A percentile compares a stretch with the other conserved stretches of the same genome.
Conservation (phyloP, 2,797 vertebrate species). For the Dryobates pubescens region DNA sequence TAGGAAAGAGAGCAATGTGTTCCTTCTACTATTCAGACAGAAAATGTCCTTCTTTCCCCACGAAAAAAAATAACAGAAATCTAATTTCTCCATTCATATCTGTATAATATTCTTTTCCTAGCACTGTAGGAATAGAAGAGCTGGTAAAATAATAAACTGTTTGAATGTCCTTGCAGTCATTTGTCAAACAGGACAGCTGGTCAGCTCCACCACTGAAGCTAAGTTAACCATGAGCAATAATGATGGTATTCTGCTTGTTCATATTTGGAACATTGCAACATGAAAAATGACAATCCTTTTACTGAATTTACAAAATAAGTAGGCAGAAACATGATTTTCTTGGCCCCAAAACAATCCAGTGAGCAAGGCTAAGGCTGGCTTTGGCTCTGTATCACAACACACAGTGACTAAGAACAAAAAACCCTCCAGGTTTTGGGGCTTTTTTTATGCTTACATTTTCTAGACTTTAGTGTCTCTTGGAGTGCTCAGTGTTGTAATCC, state of each 20-base stretch:
- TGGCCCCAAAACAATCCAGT: not conserved
- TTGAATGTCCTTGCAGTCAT: not conserved
- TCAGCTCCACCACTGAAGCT: not conserved
- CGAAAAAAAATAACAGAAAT: too few relatives aligned
- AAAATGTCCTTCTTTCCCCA: not conserved
- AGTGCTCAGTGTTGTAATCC: not conserved
- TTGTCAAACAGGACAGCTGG: not conserved
- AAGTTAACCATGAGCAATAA: not conserved
- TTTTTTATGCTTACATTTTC: not conserved
- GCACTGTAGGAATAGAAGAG: not conserved
- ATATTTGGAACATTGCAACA: not conserved
- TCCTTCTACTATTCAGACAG: not conserved
- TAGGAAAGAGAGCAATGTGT: not conserved
- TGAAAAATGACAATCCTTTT: not conserved
- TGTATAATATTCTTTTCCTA: too few relatives aligned
- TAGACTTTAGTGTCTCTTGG: not conserved
- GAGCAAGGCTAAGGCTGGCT: not conserved
- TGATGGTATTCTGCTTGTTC: not conserved
- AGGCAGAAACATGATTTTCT: not conserved
- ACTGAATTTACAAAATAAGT: not conserved
- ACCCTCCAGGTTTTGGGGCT: rapidly evolving
- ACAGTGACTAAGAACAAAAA: not conserved
- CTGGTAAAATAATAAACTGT: not conserved
- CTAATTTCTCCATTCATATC: too few relatives aligned
- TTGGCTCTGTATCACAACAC: not conserved